These are phyloP conservation scores for Arvicola amphibius DNA, from an alignment of 2,797 vertebrate genomes.

Conservation along the genomic window DNA sequence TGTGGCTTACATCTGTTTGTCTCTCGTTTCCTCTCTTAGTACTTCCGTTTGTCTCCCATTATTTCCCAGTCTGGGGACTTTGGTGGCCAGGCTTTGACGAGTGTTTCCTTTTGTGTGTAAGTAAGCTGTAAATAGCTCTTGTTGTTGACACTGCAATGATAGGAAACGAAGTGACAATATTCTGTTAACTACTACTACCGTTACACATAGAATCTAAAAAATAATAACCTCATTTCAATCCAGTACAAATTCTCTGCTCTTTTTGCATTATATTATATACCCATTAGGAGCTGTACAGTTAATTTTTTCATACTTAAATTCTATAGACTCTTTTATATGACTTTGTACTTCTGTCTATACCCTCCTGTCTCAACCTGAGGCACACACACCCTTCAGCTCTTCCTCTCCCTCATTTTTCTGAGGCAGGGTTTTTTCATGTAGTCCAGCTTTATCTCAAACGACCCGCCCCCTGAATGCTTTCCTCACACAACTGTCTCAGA, in stretches of 20 bases:
- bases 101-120: background rate
- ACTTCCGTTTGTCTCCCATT: background rate
- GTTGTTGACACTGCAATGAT: background rate
- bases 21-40: background rate
- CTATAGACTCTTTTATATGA: background rate
- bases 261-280: background rate
- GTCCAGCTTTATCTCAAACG: no score
- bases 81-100: background rate
- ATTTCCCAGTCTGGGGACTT: background rate
- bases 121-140: background rate
- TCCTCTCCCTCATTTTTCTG: background rate
- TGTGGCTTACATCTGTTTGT: background rate
- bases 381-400: background rate
- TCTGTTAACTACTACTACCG: background rate
- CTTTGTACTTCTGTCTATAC: background rate
- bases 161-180: background rate
- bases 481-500: background rate
- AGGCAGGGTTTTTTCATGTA: background rate
- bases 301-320: background rate
- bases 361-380: background rate
- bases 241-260: background rate
- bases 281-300: background rate
- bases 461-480: background rate
- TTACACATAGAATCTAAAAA: background rate
- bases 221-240: background rate